phyloP scores from a whole-genome alignment of 2,113 vertebrate species.

The Lepus timidus region DNA sequence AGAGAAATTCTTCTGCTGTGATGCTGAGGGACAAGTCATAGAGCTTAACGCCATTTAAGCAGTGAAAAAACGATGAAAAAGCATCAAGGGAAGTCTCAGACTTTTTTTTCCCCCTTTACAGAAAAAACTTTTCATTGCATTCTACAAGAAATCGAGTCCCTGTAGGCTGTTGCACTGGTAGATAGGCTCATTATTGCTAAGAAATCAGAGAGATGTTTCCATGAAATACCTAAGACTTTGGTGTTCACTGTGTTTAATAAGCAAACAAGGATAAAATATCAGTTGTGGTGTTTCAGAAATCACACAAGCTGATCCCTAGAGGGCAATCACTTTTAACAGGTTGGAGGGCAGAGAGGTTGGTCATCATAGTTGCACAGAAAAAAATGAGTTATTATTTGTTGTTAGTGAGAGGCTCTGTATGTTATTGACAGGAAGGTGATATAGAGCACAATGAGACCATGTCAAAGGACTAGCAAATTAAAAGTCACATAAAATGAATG shows the following conservation, averaged over 20 bases:
- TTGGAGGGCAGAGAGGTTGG: not conserved
- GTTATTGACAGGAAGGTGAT: constrained; percentile 9
- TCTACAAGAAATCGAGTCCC: constrained; percentile 49
- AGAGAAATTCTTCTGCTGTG: constrained; percentile 31
- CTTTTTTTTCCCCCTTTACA: constrained; percentile 20
- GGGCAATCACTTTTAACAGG: constrained; percentile 24
- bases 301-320: constrained; percentile 20
- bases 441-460: not conserved
- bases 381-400: constrained; percentile 13
- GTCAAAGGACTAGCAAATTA: constrained; percentile 39
- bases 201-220: constrained; percentile 42
- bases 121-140: constrained; percentile 43
- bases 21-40: not conserved
- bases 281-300: constrained; percentile 52
- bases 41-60: not conserved
- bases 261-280: constrained; percentile 58
- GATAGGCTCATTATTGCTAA: constrained; percentile 50
- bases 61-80: not conserved
- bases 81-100: not conserved
- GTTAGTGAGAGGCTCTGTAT: constrained; percentile 20
- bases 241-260: constrained; percentile 63
- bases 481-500: constrained; percentile 36
- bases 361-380: not conserved
- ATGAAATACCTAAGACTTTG: not conserved
- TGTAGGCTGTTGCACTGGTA: not conserved